A percentile compares a stretch with the other conserved stretches of the same genome.
Conservation (phyloP, 2,888 invertebrate species). For the Xestia xanthographa region DNA sequence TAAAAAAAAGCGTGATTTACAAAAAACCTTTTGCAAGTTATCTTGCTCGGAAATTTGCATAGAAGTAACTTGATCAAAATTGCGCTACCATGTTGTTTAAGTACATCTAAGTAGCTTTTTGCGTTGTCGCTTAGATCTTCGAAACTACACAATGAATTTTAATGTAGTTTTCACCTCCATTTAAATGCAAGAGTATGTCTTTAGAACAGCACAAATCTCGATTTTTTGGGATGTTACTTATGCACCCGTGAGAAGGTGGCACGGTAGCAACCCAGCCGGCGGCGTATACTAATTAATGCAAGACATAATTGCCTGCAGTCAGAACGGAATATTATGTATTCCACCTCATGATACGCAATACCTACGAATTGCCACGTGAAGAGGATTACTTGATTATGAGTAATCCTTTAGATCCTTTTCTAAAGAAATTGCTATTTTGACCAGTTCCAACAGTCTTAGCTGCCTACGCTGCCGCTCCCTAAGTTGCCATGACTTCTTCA, state of each 20-base stretch:
- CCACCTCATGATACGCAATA: not conserved
- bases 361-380: not conserved
- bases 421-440: not conserved
- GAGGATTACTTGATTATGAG: too few species aligned
- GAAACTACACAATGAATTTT: not conserved
- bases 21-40: not conserved
- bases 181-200: too few species aligned
- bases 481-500: not conserved
- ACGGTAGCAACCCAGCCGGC: too few species aligned
- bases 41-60: not conserved
- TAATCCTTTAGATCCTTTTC: not conserved
- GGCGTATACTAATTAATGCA: too few species aligned
- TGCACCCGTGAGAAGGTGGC: too few species aligned
- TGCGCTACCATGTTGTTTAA: not conserved
- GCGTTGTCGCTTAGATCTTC: not conserved
- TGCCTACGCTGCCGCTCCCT: not conserved
- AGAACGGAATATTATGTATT: constrained; percentile 9
- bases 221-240: too few species aligned
- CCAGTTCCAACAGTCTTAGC: not conserved
- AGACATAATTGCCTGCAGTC: not conserved
- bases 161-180: not conserved
- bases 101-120: not conserved
- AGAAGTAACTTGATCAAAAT: not conserved
- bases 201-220: too few species aligned
- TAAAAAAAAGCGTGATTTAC: not conserved